Evolutionary conservation across 2,888 invertebrate species (phyloP).

Genomic region (Caradrina clavipalpis): DNA sequence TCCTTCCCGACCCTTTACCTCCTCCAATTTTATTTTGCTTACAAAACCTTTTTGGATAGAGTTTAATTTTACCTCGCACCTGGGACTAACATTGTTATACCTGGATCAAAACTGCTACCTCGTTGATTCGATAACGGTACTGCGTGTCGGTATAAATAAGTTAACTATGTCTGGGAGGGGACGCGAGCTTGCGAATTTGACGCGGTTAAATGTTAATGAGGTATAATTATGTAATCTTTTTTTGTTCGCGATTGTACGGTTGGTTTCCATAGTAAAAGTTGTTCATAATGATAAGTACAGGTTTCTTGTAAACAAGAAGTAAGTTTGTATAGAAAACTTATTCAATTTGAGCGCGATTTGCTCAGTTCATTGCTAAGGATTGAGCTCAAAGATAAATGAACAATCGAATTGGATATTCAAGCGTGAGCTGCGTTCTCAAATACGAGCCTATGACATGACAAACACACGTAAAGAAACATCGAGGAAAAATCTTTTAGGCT

Average conservation of each 20-base stretch:
- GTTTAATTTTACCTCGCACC: slow-evolving; percentile 69
- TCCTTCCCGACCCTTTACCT: slow-evolving; percentile 57
- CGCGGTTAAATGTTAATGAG: slow-evolving; percentile 16
- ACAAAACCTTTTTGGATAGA: slow-evolving; percentile 64
- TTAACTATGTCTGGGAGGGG: slow-evolving; percentile 37
- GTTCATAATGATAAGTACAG: too few relatives aligned
- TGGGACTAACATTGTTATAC: slow-evolving; percentile 64
- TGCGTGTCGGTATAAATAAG: slow-evolving; percentile 49
- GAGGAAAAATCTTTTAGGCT: background rate
- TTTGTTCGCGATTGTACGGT: too few relatives aligned
- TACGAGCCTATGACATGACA: background rate
- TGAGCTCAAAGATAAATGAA: background rate
- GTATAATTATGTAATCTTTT: background rate
- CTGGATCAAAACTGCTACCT: slow-evolving; percentile 63
- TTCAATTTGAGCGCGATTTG: slow-evolving; percentile 9
- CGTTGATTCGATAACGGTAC: slow-evolving; percentile 58
- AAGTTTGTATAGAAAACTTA: background rate
- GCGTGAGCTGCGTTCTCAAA: background rate
- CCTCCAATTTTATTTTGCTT: slow-evolving; percentile 66
- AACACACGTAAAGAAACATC: slow-evolving; percentile 11
- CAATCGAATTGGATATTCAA: background rate
- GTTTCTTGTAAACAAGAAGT: too few relatives aligned
- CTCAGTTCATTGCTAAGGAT: background rate
- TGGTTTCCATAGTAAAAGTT: too few relatives aligned
- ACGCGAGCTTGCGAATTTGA: slow-evolving; percentile 9